Percentiles rank a stretch among this genome's conserved stretches.
Evolutionary conservation across 2,113 vertebrate genomes (phyloP).

Genomic region (Fulmarus glacialis): DNA sequence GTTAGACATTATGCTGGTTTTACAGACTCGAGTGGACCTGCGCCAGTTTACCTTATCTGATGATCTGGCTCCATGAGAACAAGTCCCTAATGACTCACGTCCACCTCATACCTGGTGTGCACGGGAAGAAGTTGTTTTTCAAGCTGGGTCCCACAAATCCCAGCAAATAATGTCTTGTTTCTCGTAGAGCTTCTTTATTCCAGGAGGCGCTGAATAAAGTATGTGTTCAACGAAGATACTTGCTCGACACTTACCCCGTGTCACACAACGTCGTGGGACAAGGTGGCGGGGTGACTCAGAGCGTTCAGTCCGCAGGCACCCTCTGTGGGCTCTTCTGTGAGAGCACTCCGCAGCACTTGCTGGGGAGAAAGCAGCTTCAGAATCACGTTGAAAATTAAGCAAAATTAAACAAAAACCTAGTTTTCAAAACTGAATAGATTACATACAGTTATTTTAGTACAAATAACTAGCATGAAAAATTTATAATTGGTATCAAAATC

Average conservation of each 20-base stretch:
- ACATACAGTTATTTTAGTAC: not conserved
- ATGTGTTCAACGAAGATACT: rapidly evolving
- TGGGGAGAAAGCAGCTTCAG: not conserved
- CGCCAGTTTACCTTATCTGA: not conserved
- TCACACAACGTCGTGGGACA: rapidly evolving
- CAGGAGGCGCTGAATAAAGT: rapidly evolving
- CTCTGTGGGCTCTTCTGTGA: rapidly evolving
- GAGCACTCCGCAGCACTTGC: rapidly evolving
- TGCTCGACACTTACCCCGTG: rapidly evolving
- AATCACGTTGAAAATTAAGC: rapidly evolving
- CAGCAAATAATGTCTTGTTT: not conserved
- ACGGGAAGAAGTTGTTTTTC: not conserved
- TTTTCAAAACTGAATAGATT: rapidly evolving
- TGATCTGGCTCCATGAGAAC: not conserved
- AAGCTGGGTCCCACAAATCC: not conserved
- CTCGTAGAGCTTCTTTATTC: not conserved
- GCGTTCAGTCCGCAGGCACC: rapidly evolving
- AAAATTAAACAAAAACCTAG: rapidly evolving
- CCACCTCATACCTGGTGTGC: not conserved
- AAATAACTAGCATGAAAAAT: not conserved
- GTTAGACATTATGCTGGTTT: not conserved
- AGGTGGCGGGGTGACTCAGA: rapidly evolving
- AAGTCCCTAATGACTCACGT: not conserved
- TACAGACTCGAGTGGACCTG: not conserved
- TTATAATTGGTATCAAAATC: not conserved